Evolutionary conservation across 1,140 invertebrate genomes (phyloP).

Genomic region (Stegodyphus mimosarum): DNA sequence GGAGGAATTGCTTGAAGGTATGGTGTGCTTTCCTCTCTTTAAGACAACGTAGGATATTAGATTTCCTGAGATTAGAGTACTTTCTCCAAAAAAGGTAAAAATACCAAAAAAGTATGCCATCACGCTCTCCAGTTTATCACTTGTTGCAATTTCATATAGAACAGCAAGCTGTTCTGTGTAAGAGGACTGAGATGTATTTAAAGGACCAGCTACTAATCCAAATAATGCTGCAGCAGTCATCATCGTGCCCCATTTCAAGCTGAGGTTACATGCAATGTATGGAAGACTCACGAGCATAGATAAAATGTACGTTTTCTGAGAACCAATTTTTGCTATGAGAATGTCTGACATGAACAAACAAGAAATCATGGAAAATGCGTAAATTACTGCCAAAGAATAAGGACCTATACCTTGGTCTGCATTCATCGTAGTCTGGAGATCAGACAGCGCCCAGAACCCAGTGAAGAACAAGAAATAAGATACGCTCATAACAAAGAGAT

Average conservation of each 20-base stretch:
- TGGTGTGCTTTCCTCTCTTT: slow-evolving; percentile 66
- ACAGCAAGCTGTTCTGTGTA: slow-evolving; percentile 71
- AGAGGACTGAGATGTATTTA: slow-evolving; percentile 71
- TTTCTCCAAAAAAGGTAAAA: slow-evolving; percentile 16
- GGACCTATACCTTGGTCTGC: background rate
- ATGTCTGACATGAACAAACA: slow-evolving; percentile 44
- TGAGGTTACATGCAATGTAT: slow-evolving; percentile 69
- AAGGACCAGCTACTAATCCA: slow-evolving; percentile 70
- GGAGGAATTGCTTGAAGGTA: background rate
- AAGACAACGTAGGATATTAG: slow-evolving; percentile 21
- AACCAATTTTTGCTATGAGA: slow-evolving; percentile 65
- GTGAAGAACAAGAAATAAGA: slow-evolving; percentile 38
- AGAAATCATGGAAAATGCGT: slow-evolving; percentile 15
- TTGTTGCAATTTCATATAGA: background rate
- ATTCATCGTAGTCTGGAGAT: slow-evolving; percentile 46
- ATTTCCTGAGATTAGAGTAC: slow-evolving; percentile 20
- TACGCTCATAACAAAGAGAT: background rate
- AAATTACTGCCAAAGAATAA: slow-evolving; percentile 18
- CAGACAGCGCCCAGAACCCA: slow-evolving; percentile 33
- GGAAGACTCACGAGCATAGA: slow-evolving; percentile 67
- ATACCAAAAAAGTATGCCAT: slow-evolving; percentile 27
- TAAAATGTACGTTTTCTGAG: slow-evolving; percentile 68
- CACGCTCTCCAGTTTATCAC: slow-evolving; percentile 12
- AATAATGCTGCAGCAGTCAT: slow-evolving; percentile 67
- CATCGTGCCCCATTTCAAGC: slow-evolving; percentile 64